These are phyloP conservation scores for Antrozous pallidus DNA, from an alignment of 2,797 vertebrate genomes.

Conservation along the genomic window DNA sequence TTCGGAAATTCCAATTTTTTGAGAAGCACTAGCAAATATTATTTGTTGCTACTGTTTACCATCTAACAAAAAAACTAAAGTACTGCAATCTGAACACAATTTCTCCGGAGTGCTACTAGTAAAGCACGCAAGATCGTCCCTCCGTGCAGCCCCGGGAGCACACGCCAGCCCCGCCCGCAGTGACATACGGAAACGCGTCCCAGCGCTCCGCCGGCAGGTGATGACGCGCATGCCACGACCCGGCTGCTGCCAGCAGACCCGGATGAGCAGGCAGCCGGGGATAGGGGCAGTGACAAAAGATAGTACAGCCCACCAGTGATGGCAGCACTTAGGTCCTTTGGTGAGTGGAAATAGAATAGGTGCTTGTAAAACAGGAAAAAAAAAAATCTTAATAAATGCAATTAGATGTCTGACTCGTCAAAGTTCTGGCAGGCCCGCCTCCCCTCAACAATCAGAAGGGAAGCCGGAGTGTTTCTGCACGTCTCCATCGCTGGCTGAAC, in stretches of 20 bases:
- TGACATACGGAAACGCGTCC: accelerated
- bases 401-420: background rate
- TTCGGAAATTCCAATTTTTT: background rate
- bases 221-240: background rate
- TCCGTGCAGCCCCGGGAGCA: accelerated
- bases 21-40: background rate
- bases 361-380: background rate
- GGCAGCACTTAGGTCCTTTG: background rate
- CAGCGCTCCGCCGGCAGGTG: accelerated
- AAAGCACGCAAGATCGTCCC: accelerated
- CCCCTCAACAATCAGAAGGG: background rate
- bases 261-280: background rate
- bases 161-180: background rate
- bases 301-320: background rate
- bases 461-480: background rate
- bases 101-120: background rate
- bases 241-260: accelerated
- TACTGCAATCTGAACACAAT: background rate
- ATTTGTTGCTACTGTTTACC: background rate
- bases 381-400: background rate
- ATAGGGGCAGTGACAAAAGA: background rate
- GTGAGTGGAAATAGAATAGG: background rate
- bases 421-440: background rate
- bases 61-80: background rate
- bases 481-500: background rate